These are phyloP conservation scores for Nycteola revayana DNA, from an alignment of 2,888 invertebrate species.

Conservation along the genomic window DNA sequence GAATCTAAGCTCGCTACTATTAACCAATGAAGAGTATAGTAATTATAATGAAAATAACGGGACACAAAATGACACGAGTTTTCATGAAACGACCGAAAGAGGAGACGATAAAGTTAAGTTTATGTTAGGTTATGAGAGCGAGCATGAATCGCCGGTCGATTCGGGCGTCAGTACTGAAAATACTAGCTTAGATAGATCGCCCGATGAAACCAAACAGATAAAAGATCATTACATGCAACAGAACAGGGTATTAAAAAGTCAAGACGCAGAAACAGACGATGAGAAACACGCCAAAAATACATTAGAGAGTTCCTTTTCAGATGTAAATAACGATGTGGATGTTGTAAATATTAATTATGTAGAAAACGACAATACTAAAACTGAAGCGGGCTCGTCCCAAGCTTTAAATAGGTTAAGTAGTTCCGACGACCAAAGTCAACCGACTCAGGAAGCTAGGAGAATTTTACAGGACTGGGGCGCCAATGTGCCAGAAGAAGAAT, in stretches of 20 bases:
- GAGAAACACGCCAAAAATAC: conserved; percentile 36
- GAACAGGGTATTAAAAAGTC: conserved; percentile 67
- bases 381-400: conserved; percentile 64
- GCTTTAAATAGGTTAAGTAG: conserved; percentile 52
- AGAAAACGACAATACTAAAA: conserved; percentile 59
- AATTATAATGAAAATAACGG: conserved; percentile 51
- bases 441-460: conserved; percentile 39
- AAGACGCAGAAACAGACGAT: conserved; percentile 40
- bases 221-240: conserved; percentile 67
- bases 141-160: conserved; percentile 77
- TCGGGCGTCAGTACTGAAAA: conserved; percentile 89
- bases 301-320: conserved; percentile 65
- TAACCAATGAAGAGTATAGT: conserved; percentile 74
- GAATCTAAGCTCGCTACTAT: conserved; percentile 81
- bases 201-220: conserved; percentile 76
- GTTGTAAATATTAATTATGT: conserved; percentile 66
- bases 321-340: conserved; percentile 39
- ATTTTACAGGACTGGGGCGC: conserved; percentile 53
- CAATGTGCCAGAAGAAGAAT: conserved; percentile 47
- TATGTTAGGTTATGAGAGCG: conserved; percentile 75
- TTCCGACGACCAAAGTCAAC: conserved; percentile 49
- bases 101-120: conserved; percentile 68
- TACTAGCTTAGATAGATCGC: conserved; percentile 85
- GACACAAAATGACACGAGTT: conserved; percentile 46
- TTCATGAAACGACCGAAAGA: conserved; percentile 55